Base-by-base conservation (phyloP, 2,113 vertebrate genomes). In the Pelodiscus sinensis region DNA sequence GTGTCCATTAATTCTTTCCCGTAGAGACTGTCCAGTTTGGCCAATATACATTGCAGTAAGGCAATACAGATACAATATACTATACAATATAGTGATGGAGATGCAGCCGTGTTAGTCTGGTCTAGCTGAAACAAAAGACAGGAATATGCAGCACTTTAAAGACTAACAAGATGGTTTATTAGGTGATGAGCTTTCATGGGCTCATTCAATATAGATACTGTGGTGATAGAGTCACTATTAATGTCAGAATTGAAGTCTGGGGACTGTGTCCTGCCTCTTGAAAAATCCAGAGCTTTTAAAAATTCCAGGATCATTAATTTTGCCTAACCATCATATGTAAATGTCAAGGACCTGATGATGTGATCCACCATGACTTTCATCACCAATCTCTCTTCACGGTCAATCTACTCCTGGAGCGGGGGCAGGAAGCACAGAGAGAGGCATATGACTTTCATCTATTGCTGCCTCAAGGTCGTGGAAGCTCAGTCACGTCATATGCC, bases 391-490 rank as follows among this genome's bases (percentile, higher is more conserved):
- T 1, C 10, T 89, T 82, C 89, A 77, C 78, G 51, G 4, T 85
- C 90, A 52, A 24, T 71, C 73, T 77, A 80, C 50, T 94, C 35
- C 84, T 52, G 60, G n/a, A 75, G 44, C 80, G 91, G 62, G 16
- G n/a, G 15, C 16, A 68, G 62, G 31, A 31, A 68, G 14, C 31
- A 65, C 65, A 65, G 58, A 44, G 55, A 35, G 12, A 24, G 81
- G 8, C 55, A 92, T 31, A 9, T 0, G 1, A 13, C 56, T 93
- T 91, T 85, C 73, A 79, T 31, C 71, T 44, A 8, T 79, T 52
- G 62, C 84, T 90, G 51, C 29, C 52, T 84, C 50, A 87, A 78
- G 82, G 95, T 92, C 79, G 81, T 84, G 18, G 50, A 78, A 92
- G 87, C 52, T 82, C 73, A 35, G 58, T 38, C 24, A 82, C 8